Evolutionary conservation across 2,888 invertebrate species (phyloP), one percentile per base, ranked within the genome.

Genomic region (Coronaproctus castanopsis): DNA sequence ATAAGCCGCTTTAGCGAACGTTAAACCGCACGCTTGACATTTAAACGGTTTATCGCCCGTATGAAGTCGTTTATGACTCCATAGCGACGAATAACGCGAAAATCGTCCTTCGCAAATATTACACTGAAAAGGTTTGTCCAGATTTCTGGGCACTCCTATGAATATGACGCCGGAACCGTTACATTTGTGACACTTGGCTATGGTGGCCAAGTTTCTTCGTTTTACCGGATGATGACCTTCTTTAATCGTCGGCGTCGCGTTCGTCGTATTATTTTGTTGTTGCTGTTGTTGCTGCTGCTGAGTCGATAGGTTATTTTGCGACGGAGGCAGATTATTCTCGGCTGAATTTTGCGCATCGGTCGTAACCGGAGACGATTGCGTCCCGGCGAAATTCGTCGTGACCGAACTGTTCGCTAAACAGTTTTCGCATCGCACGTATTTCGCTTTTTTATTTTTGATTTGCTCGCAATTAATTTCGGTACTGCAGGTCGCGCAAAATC

Each of bases 1-100:
- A 74, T 88, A 88, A n/a, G 88, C 88, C 60, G 87, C 87, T 72
- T 88, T 88, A 60, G 88, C 88, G 71, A 89, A 89, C 49, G 87
- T 87, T 69, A 88, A 77, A 19, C 88, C 87, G 72, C 88, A 89
- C 62, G 87, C 85, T 65, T 84, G 83, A 72, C 88, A 89, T 73
- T 88, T 88, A 72, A 87, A 88, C 69, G 88, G 88, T 72, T 89
- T 89, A 66, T 80, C 79, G 52, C 80, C 87, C 18, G 87, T 85
- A 71, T 89, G 88, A 64, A 89, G 75, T 68, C 88, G 83, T 73
- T 88, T 88, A 71, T 88, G 88, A 14, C 87, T 87, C 89, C 89
- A 89, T 60, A 89, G 74, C 58, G 87, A 87, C 50, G 87, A 87
- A 72, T 89, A 89, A 51, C 67, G 62, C 18, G 68, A 68, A 63